Evolutionary conservation across 2,113 vertebrate species (phyloP).

Genomic region (Platanista minor): DNA sequence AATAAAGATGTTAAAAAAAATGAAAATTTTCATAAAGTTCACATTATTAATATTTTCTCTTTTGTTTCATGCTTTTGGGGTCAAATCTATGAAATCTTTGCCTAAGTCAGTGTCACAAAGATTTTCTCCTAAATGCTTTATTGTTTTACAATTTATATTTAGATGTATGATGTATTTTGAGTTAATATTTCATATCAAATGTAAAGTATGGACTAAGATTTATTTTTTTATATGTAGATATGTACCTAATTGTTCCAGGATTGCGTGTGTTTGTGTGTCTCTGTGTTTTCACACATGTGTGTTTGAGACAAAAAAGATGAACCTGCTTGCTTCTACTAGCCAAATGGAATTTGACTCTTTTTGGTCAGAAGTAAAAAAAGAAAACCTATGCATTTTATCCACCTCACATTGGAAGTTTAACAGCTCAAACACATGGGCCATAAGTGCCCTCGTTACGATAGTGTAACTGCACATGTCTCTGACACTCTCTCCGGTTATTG

Average conservation of each 20-base stretch:
- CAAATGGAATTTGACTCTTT: background rate
- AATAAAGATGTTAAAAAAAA: background rate
- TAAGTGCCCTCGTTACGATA: background rate
- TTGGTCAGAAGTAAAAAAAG: background rate
- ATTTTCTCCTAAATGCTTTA: background rate
- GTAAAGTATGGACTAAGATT: background rate
- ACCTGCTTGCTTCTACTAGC: background rate
- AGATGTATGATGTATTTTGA: background rate
- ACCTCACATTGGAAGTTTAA: background rate
- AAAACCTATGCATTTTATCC: background rate
- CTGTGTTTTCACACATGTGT: background rate
- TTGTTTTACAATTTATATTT: background rate
- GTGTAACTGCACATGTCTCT: background rate
- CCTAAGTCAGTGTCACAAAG: background rate
- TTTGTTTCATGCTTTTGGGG: background rate
- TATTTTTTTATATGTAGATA: background rate
- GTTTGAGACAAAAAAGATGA: background rate
- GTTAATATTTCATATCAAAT: background rate
- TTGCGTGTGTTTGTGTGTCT: background rate
- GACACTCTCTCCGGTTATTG: background rate
- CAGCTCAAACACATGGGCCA: background rate
- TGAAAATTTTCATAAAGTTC: background rate
- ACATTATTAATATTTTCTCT: constrained; percentile 2
- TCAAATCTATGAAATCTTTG: background rate
- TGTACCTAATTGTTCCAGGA: background rate